Conservation (phyloP, 2,113 vertebrate genomes). For the Upupa epops region DNA sequence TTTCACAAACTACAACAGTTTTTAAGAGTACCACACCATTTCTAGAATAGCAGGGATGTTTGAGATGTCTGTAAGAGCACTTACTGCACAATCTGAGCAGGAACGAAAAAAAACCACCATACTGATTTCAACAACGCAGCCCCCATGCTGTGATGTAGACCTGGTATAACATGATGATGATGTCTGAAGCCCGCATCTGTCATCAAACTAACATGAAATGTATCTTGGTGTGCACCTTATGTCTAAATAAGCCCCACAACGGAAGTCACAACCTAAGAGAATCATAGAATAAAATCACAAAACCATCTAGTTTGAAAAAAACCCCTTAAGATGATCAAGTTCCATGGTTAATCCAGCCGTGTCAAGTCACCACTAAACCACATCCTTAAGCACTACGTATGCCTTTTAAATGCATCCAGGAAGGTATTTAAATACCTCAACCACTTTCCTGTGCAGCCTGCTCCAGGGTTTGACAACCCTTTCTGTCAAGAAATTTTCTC, state of each 20-base stretch:
- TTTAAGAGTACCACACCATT: neutral
- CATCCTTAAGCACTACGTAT: neutral
- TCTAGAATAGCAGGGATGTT: neutral
- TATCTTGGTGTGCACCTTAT: neutral
- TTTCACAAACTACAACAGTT: neutral
- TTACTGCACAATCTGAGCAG: neutral
- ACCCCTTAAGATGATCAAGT: neutral
- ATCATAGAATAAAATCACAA: neutral
- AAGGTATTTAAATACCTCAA: neutral
- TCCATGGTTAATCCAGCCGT: neutral
- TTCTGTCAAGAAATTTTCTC: neutral
- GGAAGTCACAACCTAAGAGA: neutral
- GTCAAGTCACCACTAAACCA: neutral
- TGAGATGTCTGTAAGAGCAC: neutral
- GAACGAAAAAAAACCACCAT: neutral
- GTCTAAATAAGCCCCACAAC: accelerated
- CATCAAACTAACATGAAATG: accelerated
- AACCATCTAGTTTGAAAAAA: no score
- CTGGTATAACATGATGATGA: accelerated
- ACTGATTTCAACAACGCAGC: neutral
- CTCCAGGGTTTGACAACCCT: neutral
- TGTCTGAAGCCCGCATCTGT: accelerated
- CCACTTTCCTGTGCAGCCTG: neutral
- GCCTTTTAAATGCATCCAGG: neutral
- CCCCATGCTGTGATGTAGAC: accelerated